phyloP scores from a whole-genome alignment of 2,113 vertebrate genomes.

The Malurus alboscapulatus region DNA sequence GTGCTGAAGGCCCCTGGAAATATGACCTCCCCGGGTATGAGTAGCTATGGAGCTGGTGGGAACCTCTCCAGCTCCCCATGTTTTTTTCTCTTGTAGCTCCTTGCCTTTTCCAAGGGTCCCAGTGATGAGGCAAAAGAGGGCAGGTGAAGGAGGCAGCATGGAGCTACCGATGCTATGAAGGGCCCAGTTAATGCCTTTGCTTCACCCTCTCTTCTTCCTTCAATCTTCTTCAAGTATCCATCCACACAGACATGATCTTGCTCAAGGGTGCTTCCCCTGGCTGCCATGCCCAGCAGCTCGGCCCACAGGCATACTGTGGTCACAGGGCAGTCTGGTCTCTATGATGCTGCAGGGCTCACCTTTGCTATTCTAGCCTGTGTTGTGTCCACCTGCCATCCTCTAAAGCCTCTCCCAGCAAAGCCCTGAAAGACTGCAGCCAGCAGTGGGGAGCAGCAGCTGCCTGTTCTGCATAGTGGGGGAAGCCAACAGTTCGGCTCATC shows the following conservation, averaged over 20 bases:
- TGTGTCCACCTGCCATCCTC: neutral
- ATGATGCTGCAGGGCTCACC: neutral
- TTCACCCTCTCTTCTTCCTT: neutral
- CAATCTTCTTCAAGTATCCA: neutral
- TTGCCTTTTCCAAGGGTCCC: neutral
- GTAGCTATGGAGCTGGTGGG: neutral
- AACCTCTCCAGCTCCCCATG: neutral
- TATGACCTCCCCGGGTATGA: neutral
- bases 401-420: neutral
- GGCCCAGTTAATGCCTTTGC: neutral
- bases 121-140: neutral
- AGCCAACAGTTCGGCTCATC: neutral
- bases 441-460: neutral
- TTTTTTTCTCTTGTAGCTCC: neutral
- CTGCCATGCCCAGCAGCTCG: neutral
- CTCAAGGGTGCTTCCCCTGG: fast-evolving
- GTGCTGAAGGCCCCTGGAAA: neutral
- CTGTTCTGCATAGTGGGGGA: neutral
- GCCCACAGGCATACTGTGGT: neutral
- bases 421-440: neutral
- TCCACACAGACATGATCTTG: fast-evolving
- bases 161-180: neutral
- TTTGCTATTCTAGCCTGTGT: neutral
- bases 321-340: neutral
- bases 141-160: neutral